Conservation (phyloP, 2,888 invertebrate genomes). For the Acleris holmiana region DNA sequence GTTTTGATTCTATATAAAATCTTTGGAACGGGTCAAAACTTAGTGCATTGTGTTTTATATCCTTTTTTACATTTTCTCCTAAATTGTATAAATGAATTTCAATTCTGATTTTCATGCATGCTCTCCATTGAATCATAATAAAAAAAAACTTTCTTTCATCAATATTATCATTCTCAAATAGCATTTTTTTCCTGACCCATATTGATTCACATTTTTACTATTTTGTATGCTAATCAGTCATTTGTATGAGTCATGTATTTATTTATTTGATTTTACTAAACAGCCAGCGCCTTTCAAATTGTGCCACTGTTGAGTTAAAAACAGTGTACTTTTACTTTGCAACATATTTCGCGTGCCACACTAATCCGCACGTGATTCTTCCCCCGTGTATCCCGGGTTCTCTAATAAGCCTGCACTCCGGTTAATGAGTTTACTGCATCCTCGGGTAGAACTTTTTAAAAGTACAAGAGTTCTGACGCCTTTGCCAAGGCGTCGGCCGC, state of each 20-base stretch:
- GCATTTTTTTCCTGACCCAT: no score
- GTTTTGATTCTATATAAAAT: no score
- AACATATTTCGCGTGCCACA: slow-evolving; percentile 5
- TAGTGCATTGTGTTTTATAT: no score
- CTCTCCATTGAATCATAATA: no score
- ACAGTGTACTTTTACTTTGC: background rate
- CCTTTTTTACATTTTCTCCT: no score
- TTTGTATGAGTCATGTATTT: background rate
- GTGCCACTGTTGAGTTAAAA: background rate
- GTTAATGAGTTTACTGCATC: slow-evolving; percentile 79
- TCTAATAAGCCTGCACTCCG: slow-evolving; percentile 74
- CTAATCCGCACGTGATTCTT: slow-evolving; percentile 4
- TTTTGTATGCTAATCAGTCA: no score
- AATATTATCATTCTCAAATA: no score
- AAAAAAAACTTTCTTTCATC: no score
- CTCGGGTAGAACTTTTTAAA: slow-evolving; percentile 68
- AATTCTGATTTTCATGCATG: no score
- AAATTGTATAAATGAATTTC: no score
- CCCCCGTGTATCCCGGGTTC: slow-evolving; percentile 48
- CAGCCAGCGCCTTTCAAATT: background rate
- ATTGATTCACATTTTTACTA: no score
- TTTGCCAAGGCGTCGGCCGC: slow-evolving; percentile 57
- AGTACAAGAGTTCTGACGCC: slow-evolving; percentile 66
- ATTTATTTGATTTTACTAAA: background rate
- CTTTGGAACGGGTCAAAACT: no score